Base-by-base conservation (phyloP, 2,888 invertebrate genomes). In the Chrysolina oricalcia region DNA sequence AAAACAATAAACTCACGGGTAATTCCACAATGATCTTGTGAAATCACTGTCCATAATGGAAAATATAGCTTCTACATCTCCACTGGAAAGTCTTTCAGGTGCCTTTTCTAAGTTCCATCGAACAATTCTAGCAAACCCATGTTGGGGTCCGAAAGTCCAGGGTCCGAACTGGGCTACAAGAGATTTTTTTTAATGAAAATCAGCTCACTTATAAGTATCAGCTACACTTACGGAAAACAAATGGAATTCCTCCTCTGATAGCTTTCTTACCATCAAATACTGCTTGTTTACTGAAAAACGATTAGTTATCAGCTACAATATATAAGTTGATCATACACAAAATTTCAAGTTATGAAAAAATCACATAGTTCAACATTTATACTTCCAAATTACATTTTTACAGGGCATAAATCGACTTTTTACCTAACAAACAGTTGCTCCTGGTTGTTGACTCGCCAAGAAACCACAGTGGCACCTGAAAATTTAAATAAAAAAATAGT, bases 371-470 rank as follows among this genome's bases (percentile, higher is more conserved):
- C 8, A 6, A 35, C 35, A 35, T 35, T 35, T 35, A 35, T 35
- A 4, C 35, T 8, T 35, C 35, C 35, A 6, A 8, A 35, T 35
- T 35, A 35, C 35, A 48, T 48, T 48, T 48, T 48, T 17, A 48
- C 48, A 17, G 8, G n/a, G 9, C 48, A 48, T 17, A 48, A 40
- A 23, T 65, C 11, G 9, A 66, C 13, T 66, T 1, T 92, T 92
- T 92, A 97, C 97, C 97, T 98, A 86, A 98, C 97, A 91, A 98
- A 98, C 88, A 98, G 92, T 88, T 97, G 97, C 89, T 98, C 98
- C 90, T 97, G 96, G 90, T 97, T 98, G 90, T 97, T 96, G 79
- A 97, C 97, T 86, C 97, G 92, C 98, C 98, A 98, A 87, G 98
- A 98, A 82, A 97, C 97, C 81, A 98, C 96, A 73, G 98, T 98